Conservation (phyloP, 1,140 invertebrate genomes). For the Danaus melanippus region DNA sequence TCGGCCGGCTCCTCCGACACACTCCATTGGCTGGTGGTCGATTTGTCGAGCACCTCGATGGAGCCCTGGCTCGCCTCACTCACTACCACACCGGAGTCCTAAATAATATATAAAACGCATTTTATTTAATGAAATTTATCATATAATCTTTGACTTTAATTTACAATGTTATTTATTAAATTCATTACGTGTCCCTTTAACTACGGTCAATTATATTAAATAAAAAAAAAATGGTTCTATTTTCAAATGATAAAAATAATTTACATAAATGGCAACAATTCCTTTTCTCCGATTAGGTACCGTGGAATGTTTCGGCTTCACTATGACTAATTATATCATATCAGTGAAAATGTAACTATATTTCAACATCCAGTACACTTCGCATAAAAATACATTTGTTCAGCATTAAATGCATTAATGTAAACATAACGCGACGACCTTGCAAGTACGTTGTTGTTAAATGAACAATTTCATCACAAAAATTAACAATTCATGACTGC, state of each 20-base stretch:
- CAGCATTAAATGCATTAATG: background rate
- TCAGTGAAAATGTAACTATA: background rate
- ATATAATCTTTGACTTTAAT: too few species aligned
- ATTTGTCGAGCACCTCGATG: slow-evolving; percentile 71
- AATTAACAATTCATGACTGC: slow-evolving; percentile 2
- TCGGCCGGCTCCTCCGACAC: slow-evolving; percentile 55
- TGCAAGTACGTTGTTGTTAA: slow-evolving; percentile 1
- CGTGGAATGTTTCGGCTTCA: too few species aligned
- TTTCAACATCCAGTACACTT: background rate
- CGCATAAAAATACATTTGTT: background rate
- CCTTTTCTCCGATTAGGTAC: too few species aligned
- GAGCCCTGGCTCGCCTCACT: slow-evolving; percentile 69
- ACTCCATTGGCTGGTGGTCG: slow-evolving; percentile 71
- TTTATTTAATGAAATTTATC: too few species aligned
- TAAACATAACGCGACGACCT: slow-evolving; percentile 5
- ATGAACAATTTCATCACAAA: slow-evolving; percentile 1
- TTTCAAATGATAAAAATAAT: too few species aligned
- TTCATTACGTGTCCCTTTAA: too few species aligned
- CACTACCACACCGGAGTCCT: slow-evolving; percentile 69
- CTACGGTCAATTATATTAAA: too few species aligned
- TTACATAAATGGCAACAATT: too few species aligned
- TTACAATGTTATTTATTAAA: too few species aligned
- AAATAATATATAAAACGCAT: slow-evolving; percentile 10
- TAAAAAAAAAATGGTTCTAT: too few species aligned
- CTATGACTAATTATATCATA: too few species aligned